Evolutionary conservation across 2,113 vertebrate genomes (phyloP), one percentile per base, ranked within the genome.

Genomic region (Engystomops pustulosus): DNA sequence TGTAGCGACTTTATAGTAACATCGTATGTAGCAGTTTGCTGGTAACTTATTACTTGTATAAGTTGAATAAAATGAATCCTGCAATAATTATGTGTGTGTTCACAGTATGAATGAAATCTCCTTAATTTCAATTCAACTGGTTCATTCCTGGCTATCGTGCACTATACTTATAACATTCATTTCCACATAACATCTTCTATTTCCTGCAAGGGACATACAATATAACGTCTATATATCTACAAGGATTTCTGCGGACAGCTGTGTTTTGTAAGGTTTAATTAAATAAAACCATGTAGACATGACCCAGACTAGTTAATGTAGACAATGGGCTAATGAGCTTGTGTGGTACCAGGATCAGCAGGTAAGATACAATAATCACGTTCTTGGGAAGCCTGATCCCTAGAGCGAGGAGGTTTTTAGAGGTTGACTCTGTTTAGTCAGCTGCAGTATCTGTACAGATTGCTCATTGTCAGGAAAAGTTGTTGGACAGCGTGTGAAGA

Each of bases 341-440:
- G 12, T 23, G 17, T 3, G 4, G 55, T 25, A 41, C 51, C 53
- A 25, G 32, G 34, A 41, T 44, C 60, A 47, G 78, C 65, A 38
- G 27, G 44, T 32, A 17, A 69, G 38, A 53, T 45, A 55, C 45
- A 51, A 36, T 53, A 84, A 77, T 55, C 68, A 68, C 17, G 30
- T 55, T 76, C 60, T 83, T 75, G 20, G 18, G 41, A n/a, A 32
- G 34, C 45, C 20, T 47, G 30, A 20, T 47, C 72, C 78, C 44
- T 15, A 41, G 72, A n/a, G 45, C 6, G 32, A 77, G 36, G 34
- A 67, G n/a, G 20, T 34, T 84, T 68, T 30, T 20, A 38, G 47
- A 53, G 58, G 72, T 77, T 77, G 44, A 77, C 77, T 53, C 30
- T 68, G 45, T 77, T 51, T 51, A 75, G 70, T 83, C 70, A 83